phyloP scores from a whole-genome alignment of 2,888 invertebrate genomes.

The Synanthedon andrenaeformis region DNA sequence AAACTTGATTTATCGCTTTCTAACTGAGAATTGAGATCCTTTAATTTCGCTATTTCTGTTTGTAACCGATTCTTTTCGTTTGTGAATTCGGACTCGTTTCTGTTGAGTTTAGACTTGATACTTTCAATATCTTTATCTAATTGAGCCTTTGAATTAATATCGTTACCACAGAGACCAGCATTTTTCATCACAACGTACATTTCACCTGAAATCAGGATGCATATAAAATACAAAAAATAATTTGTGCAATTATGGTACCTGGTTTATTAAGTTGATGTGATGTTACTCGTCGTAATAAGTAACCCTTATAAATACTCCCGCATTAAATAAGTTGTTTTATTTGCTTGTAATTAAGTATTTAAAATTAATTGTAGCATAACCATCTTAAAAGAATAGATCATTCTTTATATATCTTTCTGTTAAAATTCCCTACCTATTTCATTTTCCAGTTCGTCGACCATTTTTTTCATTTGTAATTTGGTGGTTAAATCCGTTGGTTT shows the following conservation, averaged over 20 bases:
- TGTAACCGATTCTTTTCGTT: constrained; percentile 63
- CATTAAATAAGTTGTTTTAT: no score
- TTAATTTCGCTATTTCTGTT: constrained; percentile 62
- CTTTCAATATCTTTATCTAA: constrained; percentile 67
- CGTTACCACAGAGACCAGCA: constrained; percentile 63
- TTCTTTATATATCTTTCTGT: no score
- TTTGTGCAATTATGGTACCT: background rate
- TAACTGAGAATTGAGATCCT: constrained; percentile 59
- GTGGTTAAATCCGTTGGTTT: constrained; percentile 79
- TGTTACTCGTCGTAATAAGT: no score
- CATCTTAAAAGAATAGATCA: no score
- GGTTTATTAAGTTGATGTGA: no score
- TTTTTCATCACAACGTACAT: constrained; percentile 73
- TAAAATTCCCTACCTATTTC: constrained; percentile 74
- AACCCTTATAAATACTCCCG: no score
- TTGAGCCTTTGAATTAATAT: constrained; percentile 55
- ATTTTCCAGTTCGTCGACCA: constrained; percentile 88
- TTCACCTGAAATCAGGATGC: constrained; percentile 51
- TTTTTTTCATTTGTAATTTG: constrained; percentile 81
- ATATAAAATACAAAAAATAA: background rate
- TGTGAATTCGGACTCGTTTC: constrained; percentile 59
- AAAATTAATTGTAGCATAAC: background rate
- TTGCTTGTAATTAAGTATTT: background rate
- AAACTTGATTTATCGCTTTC: constrained; percentile 55
- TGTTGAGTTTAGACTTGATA: constrained; percentile 59